These are phyloP conservation scores for Marronus borbonicus DNA, from an alignment of 2,888 invertebrate species.

Conservation along the genomic window DNA sequence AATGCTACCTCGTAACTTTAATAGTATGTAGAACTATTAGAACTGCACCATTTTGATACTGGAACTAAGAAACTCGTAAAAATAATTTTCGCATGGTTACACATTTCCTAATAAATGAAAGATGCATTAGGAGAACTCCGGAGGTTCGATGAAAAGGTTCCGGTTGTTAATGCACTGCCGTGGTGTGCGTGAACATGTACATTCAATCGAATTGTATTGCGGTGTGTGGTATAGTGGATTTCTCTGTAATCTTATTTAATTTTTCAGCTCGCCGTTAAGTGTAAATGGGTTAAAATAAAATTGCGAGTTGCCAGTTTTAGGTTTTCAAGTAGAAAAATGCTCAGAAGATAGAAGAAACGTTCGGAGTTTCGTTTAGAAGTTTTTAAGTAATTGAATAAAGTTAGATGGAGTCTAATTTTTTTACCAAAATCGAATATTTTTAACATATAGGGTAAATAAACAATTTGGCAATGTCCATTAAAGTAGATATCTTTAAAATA, in stretches of 20 bases:
- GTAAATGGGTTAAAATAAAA: slow-evolving; percentile 1
- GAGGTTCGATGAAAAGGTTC: slow-evolving; percentile 19
- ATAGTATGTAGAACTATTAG: too few species aligned
- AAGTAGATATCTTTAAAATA: too few species aligned
- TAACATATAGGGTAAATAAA: too few species aligned
- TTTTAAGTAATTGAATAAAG: not conserved
- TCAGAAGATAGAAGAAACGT: not conserved
- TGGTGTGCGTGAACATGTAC: not conserved
- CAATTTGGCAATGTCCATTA: too few species aligned
- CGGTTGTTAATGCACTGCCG: not conserved
- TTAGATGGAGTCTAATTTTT: not conserved
- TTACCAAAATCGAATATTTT: not conserved
- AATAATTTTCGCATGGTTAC: slow-evolving; percentile 6
- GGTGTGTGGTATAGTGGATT: slow-evolving; percentile 17
- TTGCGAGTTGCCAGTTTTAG: not conserved
- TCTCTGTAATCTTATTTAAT: slow-evolving; percentile 25
- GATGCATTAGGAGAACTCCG: slow-evolving; percentile 22
- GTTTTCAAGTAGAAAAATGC: not conserved
- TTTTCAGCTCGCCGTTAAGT: not conserved
- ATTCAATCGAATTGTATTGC: slow-evolving; percentile 11
- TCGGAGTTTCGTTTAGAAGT: not conserved
- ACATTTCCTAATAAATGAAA: slow-evolving; percentile 7
- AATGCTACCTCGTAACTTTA: too few species aligned
- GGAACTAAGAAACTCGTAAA: not conserved
- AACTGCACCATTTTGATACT: too few species aligned